A percentile compares a stretch with the other conserved stretches of the same genome.
Conservation (phyloP, 92 coral and sea anemone species). For the Anthopleura xanthogrammica region DNA sequence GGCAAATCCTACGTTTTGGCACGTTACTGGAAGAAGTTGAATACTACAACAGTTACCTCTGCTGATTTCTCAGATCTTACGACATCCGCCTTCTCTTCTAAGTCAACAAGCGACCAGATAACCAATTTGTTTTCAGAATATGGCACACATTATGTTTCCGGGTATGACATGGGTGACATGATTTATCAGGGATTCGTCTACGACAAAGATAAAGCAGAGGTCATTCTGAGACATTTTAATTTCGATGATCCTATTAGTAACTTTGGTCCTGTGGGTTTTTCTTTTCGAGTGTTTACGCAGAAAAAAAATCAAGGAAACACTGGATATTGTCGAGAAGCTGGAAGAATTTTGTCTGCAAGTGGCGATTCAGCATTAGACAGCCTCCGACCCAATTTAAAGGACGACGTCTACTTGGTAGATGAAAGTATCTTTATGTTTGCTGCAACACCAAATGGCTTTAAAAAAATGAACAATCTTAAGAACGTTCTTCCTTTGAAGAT, state of each 20-base stretch:
- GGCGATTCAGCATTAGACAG: slow-evolving; percentile 22
- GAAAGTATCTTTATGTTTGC: slow-evolving; percentile 33
- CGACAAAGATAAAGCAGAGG: slow-evolving; percentile 20
- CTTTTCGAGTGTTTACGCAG: slow-evolving; percentile 29
- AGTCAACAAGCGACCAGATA: slow-evolving; percentile 23
- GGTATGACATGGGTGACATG: slow-evolving; percentile 46
- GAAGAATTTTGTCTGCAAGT: slow-evolving; percentile 29
- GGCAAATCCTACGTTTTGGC: slow-evolving; percentile 43
- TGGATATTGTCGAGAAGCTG: slow-evolving; percentile 23
- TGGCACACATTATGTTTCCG: slow-evolving; percentile 48
- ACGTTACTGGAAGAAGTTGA: slow-evolving; percentile 42
- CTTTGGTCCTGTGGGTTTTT: not conserved
- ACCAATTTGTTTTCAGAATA: slow-evolving; percentile 34
- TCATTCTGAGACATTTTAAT: slow-evolving; percentile 13
- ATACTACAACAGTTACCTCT: slow-evolving; percentile 21
- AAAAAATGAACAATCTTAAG: not conserved
- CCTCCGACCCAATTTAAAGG: slow-evolving; percentile 24
- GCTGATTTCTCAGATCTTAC: slow-evolving; percentile 24
- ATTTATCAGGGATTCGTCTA: slow-evolving; percentile 47
- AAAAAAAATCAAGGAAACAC: not conserved
- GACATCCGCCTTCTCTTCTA: slow-evolving; percentile 20
- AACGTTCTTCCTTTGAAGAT: slow-evolving; percentile 16
- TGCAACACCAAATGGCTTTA: slow-evolving; percentile 1
- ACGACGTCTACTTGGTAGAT: slow-evolving; percentile 21
- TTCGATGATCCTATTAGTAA: slow-evolving; percentile 13